Evolutionary conservation across 2,888 invertebrate species (phyloP).

Genomic region (Drosophila macrospina): DNA sequence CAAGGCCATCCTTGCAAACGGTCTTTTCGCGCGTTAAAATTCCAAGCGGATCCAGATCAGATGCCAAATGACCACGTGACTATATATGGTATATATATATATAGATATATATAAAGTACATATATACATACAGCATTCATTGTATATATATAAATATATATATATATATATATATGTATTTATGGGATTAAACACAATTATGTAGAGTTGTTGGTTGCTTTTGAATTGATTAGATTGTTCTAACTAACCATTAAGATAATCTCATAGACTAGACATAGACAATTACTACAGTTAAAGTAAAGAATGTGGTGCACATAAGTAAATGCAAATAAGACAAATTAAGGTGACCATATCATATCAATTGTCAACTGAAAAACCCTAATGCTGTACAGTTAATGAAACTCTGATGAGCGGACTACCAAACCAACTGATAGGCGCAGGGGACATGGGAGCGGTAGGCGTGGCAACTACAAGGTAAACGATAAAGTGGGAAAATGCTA

Average conservation of each 20-base stretch:
- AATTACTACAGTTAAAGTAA: conserved; percentile 19
- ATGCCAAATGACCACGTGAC: conserved; percentile 93
- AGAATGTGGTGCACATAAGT: conserved; percentile 46
- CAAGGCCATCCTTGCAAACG: conserved; percentile 85
- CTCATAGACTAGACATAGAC: too few relatives aligned
- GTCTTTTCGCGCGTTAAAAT: conserved; percentile 86
- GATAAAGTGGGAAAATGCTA: conserved; percentile 22
- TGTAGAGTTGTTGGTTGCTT: conserved; percentile 13
- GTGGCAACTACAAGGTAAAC: conserved; percentile 32
- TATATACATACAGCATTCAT: conserved; percentile 33
- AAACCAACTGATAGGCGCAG: background rate
- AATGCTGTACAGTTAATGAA: background rate
- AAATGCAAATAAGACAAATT: conserved; percentile 46
- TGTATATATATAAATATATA: conserved; percentile 17
- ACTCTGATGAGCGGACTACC: conserved; percentile 1
- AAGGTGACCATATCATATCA: conserved; percentile 15
- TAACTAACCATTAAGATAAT: conserved; percentile 44
- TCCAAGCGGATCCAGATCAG: conserved; percentile 92
- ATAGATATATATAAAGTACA: conserved; percentile 19
- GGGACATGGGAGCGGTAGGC: background rate
- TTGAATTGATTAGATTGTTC: conserved; percentile 33
- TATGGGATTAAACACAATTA: conserved; percentile 6
- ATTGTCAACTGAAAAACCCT: conserved; percentile 5
- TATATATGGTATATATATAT: conserved; percentile 84
- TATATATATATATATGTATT: conserved; percentile 3